A percentile compares a stretch with the other conserved stretches of the same genome.
phyloP scores from a whole-genome alignment of 2,113 vertebrate species.

The Neotoma lepida region DNA sequence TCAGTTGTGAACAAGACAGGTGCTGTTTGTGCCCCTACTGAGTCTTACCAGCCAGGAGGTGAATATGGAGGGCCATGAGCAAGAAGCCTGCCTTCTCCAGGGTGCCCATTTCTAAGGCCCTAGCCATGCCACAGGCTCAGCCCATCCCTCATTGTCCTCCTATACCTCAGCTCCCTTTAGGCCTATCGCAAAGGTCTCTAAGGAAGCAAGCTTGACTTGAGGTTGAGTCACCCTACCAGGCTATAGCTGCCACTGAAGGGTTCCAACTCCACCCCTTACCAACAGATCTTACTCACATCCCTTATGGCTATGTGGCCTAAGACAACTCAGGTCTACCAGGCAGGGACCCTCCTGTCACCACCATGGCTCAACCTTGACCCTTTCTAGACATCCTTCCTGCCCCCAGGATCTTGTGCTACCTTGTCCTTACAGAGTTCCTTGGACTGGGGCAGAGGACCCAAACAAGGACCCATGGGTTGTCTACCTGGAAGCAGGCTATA shows the following conservation, averaged over 20 bases:
- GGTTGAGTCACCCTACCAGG: background rate
- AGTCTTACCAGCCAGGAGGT: background rate
- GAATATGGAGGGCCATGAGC: background rate
- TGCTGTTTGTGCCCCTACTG: fast-evolving
- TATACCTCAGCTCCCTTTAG: background rate
- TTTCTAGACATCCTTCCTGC: background rate
- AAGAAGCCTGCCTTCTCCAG: background rate
- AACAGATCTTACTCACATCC: background rate
- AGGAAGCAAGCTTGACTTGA: background rate
- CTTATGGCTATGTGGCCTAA: background rate
- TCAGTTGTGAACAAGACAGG: background rate
- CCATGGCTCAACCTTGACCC: no score
- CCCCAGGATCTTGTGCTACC: background rate
- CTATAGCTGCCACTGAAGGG: background rate
- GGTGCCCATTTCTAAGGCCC: no score
- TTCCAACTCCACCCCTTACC: background rate
- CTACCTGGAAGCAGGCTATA: background rate
- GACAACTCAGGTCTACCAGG: background rate
- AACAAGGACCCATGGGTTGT: no score
- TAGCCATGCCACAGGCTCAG: background rate
- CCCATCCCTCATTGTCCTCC: background rate
- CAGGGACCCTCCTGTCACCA: background rate
- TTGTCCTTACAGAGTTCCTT: background rate
- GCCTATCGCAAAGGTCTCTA: background rate
- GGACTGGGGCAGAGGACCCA: background rate